Conservation (phyloP, 92 coral and sea anemone genomes). For the Phenganax subtilis region DNA sequence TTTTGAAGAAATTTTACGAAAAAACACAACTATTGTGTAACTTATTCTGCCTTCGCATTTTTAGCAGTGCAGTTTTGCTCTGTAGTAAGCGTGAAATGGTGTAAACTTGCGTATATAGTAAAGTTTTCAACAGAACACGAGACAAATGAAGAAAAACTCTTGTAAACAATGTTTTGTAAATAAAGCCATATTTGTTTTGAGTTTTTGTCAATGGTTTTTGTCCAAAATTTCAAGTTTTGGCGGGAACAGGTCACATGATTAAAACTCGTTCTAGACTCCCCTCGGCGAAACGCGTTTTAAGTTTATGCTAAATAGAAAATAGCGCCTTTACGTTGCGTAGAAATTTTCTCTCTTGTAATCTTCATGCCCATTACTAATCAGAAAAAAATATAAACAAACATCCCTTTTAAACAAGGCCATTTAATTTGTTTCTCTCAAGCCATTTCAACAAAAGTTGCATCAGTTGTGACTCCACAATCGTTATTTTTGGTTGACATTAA, state of each 20-base stretch:
- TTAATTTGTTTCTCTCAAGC: conserved; percentile 31
- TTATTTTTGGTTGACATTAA: conserved; percentile 94
- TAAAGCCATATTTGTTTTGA: background rate
- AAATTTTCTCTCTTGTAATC: no score
- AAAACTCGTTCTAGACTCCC: background rate
- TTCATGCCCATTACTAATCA: no score
- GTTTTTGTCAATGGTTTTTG: no score
- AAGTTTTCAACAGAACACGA: background rate
- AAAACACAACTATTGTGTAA: background rate
- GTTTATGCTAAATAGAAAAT: no score
- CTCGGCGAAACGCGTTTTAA: no score
- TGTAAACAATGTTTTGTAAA: background rate
- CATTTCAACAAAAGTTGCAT: conserved; percentile 80
- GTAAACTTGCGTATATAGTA: background rate
- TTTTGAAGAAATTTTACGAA: background rate
- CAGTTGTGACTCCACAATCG: conserved; percentile 96
- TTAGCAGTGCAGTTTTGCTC: background rate
- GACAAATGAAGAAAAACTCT: background rate
- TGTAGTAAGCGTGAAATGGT: background rate
- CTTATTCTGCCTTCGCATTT: background rate
- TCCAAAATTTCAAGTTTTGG: conserved; percentile 8
- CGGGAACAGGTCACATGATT: conserved; percentile 32
- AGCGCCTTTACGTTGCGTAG: no score
- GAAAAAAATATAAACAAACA: no score
- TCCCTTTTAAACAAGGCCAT: background rate